Conservation (phyloP, 2,113 vertebrate species). For the Apteryx owenii region DNA sequence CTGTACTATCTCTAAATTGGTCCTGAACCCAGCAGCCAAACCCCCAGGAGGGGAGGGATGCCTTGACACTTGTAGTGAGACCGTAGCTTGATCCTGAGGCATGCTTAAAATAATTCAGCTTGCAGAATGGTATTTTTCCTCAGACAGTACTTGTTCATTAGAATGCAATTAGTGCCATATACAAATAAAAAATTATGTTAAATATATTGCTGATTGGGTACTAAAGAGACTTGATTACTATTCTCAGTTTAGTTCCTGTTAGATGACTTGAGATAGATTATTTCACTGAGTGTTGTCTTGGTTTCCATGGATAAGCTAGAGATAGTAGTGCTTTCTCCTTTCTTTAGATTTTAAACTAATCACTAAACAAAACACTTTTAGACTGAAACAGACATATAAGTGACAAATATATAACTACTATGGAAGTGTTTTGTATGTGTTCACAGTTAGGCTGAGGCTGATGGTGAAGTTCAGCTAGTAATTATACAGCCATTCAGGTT, state of each 20-base stretch:
- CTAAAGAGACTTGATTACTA: neutral
- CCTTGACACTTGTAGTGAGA: neutral
- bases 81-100: neutral
- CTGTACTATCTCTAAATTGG: neutral
- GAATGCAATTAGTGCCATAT: neutral
- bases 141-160: neutral
- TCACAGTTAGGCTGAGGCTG: neutral
- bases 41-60: neutral
- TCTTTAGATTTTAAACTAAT: neutral
- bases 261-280: neutral
- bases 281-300: neutral
- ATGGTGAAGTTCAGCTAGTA: neutral
- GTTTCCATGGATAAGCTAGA: neutral
- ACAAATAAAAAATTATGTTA: neutral
- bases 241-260: neutral
- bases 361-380: neutral
- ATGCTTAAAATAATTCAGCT: neutral
- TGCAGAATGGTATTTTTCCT: neutral
- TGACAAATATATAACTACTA: neutral
- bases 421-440: neutral
- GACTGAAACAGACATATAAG: neutral
- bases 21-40: neutral
- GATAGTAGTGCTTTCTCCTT: neutral
- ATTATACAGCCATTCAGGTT: neutral
- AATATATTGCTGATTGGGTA: neutral